These are phyloP conservation scores for Epinephelus lanceolatus DNA, from an alignment of 2,113 vertebrate genomes.

Conservation along the genomic window DNA sequence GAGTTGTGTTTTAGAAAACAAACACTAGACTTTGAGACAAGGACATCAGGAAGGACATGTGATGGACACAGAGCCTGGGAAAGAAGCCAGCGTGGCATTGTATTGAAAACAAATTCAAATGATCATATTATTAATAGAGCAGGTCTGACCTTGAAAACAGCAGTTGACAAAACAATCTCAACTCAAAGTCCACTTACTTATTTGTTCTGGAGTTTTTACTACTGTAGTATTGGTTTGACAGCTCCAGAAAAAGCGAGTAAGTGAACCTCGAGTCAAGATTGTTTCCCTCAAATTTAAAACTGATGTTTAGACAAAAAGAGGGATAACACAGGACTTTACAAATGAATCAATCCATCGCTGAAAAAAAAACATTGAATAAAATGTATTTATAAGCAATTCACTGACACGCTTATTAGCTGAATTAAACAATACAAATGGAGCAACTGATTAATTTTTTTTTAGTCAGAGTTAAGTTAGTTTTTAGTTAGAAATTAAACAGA, in stretches of 20 bases:
- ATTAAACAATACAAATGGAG: neutral
- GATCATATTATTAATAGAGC: neutral
- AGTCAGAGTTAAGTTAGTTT: no score
- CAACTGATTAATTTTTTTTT: no score
- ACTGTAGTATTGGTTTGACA: neutral
- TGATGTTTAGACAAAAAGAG: neutral
- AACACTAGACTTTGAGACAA: neutral
- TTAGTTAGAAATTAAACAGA: no score
- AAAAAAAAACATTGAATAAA: neutral
- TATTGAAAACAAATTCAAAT: neutral
- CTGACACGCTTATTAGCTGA: neutral
- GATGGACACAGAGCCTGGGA: neutral
- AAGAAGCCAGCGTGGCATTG: neutral
- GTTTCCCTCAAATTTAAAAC: neutral
- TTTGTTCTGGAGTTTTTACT: neutral
- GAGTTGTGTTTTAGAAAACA: neutral
- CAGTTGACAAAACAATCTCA: no score
- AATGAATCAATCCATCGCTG: neutral
- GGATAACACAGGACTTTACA: neutral
- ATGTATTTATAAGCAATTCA: neutral
- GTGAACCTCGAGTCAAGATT: neutral
- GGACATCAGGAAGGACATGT: neutral
- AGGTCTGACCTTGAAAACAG: neutral
- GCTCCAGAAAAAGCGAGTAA: neutral
- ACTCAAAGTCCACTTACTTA: neutral